Evolutionary conservation across 2,888 invertebrate genomes (phyloP).

Genomic region (Caenorhabditis wallacei): DNA sequence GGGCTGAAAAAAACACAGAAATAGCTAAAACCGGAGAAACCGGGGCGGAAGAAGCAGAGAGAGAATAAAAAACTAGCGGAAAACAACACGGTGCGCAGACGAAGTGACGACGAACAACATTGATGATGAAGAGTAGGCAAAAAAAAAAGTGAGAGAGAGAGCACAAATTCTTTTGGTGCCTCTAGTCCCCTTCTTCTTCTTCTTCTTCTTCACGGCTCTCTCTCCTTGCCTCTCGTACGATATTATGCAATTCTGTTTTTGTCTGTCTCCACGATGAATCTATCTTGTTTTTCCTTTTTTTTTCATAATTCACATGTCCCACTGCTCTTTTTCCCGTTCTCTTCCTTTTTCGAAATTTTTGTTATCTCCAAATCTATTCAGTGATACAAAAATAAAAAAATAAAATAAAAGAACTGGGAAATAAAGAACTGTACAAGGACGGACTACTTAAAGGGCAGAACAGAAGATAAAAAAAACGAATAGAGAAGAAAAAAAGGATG

Average conservation of each 20-base stretch:
- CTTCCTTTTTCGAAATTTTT: neutral
- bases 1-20: slow-evolving; percentile 32
- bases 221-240: slow-evolving; percentile 46
- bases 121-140: slow-evolving; percentile 31
- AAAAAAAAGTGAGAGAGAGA: slow-evolving; percentile 3
- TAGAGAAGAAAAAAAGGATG: slow-evolving; percentile 11
- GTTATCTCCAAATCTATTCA: neutral
- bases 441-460: neutral
- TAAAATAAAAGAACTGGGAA: neutral
- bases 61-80: neutral
- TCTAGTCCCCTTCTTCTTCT: slow-evolving; percentile 13
- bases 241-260: slow-evolving; percentile 61
- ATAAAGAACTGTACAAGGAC: slow-evolving; percentile 9
- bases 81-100: slow-evolving; percentile 56
- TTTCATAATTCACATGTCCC: slow-evolving; percentile 49
- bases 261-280: slow-evolving; percentile 39
- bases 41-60: neutral
- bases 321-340: slow-evolving; percentile 1
- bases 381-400: neutral
- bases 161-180: neutral
- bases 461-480: neutral
- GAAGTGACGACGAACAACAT: slow-evolving; percentile 37
- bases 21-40: slow-evolving; percentile 37
- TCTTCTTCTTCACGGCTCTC: slow-evolving; percentile 16
- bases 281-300: slow-evolving; percentile 45